Evolutionary conservation across 1,140 invertebrate genomes (phyloP).

Genomic region (Aphaenogaster ashmeadi): DNA sequence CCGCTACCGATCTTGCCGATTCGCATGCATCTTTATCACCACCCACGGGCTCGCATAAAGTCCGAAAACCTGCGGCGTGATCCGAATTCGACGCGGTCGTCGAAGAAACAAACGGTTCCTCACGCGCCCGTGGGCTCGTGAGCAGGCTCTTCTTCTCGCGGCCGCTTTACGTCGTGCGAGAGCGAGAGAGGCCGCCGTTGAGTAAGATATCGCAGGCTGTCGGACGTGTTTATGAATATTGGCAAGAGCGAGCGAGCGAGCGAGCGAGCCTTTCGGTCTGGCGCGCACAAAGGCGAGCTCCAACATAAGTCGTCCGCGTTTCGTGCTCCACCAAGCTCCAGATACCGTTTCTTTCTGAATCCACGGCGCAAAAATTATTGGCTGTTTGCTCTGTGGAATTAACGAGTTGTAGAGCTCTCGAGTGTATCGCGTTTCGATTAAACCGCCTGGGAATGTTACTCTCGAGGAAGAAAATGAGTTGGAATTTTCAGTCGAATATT

Average conservation of each 20-base stretch:
- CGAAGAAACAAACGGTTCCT: conserved; percentile 60
- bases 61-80: conserved; percentile 23
- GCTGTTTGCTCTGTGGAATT: conserved; percentile 19
- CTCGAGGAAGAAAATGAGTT: not conserved
- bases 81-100: conserved; percentile 57
- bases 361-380: conserved; percentile 28
- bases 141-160: conserved; percentile 23
- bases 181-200: conserved; percentile 43
- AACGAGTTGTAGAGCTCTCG: conserved; percentile 25
- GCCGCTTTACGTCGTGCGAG: conserved; percentile 4
- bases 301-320: conserved; percentile 63
- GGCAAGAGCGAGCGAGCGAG: conserved; percentile 65
- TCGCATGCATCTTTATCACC: conserved; percentile 44
- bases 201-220: conserved; percentile 72
- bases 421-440: not conserved
- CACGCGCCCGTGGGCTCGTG: not conserved
- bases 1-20: conserved; percentile 37
- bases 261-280: conserved; percentile 66
- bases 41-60: conserved; percentile 22
- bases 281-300: conserved; percentile 53
- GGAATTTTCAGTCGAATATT: not conserved
- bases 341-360: conserved; percentile 4
- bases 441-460: not conserved
- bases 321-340: conserved; percentile 23
- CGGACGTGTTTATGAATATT: conserved; percentile 78